Percentiles rank a stretch among this genome's conserved stretches.
phyloP scores from a whole-genome alignment of 2,113 vertebrate genomes.

The human (Homo sapiens) region DNA sequence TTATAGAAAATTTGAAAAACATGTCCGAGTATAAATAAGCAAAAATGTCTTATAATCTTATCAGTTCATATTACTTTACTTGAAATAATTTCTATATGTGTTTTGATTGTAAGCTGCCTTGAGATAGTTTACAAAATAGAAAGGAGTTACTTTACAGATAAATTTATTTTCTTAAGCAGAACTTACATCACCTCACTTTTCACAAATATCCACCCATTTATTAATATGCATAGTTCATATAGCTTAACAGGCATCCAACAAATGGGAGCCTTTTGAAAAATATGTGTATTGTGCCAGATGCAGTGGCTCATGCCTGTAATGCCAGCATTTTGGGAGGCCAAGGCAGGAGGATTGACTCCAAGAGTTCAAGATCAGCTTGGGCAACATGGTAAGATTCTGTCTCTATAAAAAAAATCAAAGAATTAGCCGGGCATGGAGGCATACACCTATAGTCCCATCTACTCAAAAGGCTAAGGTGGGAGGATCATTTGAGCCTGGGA shows the following conservation, averaged over 20 bases:
- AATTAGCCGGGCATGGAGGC: no score
- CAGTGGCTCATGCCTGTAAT: no score
- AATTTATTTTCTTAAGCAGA: not conserved
- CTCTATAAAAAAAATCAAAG: no score
- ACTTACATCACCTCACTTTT: not conserved
- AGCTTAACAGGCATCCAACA: not conserved
- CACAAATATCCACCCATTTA: not conserved
- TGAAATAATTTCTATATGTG: not conserved
- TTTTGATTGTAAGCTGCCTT: not conserved
- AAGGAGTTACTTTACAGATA: not conserved
- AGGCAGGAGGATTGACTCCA: no score
- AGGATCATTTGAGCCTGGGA: no score
- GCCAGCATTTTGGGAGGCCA: no score
- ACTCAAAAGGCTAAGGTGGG: no score
- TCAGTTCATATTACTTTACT: not conserved
- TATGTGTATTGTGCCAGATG: not conserved
- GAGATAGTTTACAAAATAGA: conserved; percentile 25
- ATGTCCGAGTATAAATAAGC: not conserved
- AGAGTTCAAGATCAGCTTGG: no score
- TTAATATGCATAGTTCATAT: not conserved
- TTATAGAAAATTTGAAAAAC: conserved; percentile 3
- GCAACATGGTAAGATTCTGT: no score
- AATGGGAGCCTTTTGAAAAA: not conserved
- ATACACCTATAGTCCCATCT: no score
- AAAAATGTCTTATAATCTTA: not conserved